Evolutionary conservation across 2,888 invertebrate species (phyloP), one percentile per base, ranked within the genome.

Genomic region (Cryptus armator): DNA sequence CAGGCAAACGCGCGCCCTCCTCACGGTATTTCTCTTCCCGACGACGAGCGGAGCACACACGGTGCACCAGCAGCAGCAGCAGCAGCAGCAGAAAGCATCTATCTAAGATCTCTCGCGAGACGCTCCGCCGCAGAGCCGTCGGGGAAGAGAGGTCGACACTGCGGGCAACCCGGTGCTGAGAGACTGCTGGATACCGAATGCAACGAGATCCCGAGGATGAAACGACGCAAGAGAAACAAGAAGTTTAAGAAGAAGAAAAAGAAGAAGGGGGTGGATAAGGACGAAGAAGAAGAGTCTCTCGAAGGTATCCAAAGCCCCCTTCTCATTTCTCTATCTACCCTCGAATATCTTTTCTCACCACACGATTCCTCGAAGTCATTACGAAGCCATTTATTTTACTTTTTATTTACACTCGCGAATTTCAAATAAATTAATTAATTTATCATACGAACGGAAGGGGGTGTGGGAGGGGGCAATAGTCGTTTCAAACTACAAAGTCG

Each of bases 61-160:
- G 53, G 43, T 51, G 24, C 70, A 59, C 5, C 5, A 37, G 37
- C 37, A 37, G 37, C 37, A 37, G 37, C 5, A 37, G 37, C 37
- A 37, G 37, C 37, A 37, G 37, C 37, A 37, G 24, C 24, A 37
- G 37, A 24, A 53, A 16, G 70, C 46, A 75, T 80, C 80, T 80
- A 83, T 85, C 83, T 74, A 48, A 71, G 85, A 83, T 85, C 85
- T 85, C 53, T 83, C 67, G 53, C 48, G 78, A 78, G 82, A 76
- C 75, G 64, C 44, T 59, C 76, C 56, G 77, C 46, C 37, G 51
- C 64, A 16, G 46, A 59, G 67, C 77, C 81, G 71, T 53, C 81
- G 78, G 68, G 70, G 29, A 66, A 44, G 75, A 74, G 81, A 79
- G 79, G 67, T 79, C 83, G 70, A 72, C 85, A 51, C 70, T 83